Evolutionary conservation across 2,113 vertebrate species (phyloP).

Genomic region (Todiramphus saurophagus): DNA sequence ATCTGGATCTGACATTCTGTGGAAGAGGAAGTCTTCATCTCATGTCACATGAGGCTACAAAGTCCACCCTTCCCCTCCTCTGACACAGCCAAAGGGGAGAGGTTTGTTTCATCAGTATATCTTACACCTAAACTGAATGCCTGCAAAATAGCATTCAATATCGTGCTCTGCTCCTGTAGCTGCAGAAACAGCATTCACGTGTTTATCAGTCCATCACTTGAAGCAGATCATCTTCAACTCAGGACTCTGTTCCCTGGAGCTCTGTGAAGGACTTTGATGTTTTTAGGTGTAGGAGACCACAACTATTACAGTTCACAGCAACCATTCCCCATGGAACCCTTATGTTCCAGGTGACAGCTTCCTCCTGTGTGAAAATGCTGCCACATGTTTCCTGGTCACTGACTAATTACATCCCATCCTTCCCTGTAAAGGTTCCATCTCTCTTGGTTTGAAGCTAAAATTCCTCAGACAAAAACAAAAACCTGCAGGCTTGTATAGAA

Average conservation of each 20-base stretch:
- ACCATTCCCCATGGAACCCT: fast-evolving
- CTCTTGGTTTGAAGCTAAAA: neutral
- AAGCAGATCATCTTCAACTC: neutral
- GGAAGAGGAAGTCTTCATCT: neutral
- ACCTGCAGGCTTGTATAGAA: neutral
- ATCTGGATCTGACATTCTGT: neutral
- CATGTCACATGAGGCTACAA: neutral
- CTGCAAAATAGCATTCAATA: neutral
- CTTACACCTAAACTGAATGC: neutral
- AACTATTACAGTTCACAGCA: neutral
- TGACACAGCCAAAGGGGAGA: neutral
- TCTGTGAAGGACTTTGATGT: neutral
- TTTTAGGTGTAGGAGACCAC: neutral
- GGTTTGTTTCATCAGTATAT: neutral
- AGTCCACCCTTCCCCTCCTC: neutral
- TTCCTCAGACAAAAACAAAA: neutral
- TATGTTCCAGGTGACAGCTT: neutral
- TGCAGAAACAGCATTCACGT: neutral
- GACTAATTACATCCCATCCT: neutral
- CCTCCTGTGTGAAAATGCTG: neutral
- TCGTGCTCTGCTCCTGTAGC: neutral
- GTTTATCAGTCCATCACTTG: neutral
- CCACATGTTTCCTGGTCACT: neutral
- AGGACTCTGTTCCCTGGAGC: neutral
- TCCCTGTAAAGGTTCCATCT: neutral